A percentile compares a stretch with the other conserved stretches of the same genome.
These are phyloP conservation scores for Schizotus pectinicornis DNA, from an alignment of 2,888 invertebrate genomes.

Conservation along the genomic window DNA sequence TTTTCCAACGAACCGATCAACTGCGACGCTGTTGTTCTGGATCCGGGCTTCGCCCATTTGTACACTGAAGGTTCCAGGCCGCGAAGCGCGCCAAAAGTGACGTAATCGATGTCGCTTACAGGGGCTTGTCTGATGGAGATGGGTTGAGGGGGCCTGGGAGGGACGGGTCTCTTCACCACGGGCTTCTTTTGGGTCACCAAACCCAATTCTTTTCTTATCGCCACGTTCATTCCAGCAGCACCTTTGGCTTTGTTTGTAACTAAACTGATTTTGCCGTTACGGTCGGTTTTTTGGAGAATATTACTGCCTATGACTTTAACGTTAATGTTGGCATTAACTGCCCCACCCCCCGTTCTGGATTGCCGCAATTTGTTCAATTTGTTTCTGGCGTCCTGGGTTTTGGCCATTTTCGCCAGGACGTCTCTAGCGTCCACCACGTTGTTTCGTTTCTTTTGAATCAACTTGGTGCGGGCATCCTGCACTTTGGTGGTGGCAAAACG, in stretches of 20 bases:
- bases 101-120: constrained; percentile 41
- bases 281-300: constrained; percentile 61
- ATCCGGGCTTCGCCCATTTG: constrained; percentile 46
- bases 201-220: constrained; percentile 56
- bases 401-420: constrained; percentile 76
- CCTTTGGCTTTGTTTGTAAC: constrained; percentile 58
- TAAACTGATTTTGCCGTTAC: constrained; percentile 63
- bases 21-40: constrained; percentile 41
- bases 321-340: constrained; percentile 45
- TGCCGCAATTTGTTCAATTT: constrained; percentile 72
- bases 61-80: constrained; percentile 39
- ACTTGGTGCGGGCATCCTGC: constrained; percentile 77
- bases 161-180: constrained; percentile 16
- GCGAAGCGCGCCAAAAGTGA: constrained; percentile 26
- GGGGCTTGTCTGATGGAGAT: constrained; percentile 48
- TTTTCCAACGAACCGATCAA: constrained; percentile 43
- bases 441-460: constrained; percentile 77
- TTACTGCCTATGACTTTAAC: constrained; percentile 56
- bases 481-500: constrained; percentile 45
- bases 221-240: constrained; percentile 50
- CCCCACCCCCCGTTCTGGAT: constrained; percentile 53
- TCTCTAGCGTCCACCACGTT: constrained; percentile 82
- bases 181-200: constrained; percentile 38
- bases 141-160: neutral
- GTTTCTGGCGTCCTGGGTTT: constrained; percentile 75